phyloP scores from a whole-genome alignment of 2,888 invertebrate species.

The Dicyrtoma fusca region DNA sequence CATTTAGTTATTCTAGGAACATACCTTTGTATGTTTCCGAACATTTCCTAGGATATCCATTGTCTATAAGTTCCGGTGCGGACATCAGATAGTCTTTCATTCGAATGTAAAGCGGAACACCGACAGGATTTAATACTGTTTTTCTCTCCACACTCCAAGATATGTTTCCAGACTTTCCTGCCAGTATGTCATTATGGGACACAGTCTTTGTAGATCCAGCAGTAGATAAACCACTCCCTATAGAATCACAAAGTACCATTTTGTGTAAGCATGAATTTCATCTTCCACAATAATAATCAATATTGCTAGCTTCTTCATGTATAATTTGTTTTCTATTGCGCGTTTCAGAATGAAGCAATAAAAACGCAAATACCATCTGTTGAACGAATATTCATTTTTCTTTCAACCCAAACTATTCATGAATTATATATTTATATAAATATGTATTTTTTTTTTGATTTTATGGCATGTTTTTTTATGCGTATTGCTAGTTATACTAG shows the following conservation, averaged over 20 bases:
- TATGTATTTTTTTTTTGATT: neutral
- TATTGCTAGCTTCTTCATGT: too few species aligned
- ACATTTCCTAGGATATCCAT: slow-evolving; percentile 70
- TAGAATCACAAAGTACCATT: too few species aligned
- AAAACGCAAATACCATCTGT: too few species aligned
- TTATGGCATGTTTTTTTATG: neutral
- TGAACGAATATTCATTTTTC: too few species aligned
- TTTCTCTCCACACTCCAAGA: slow-evolving; percentile 61
- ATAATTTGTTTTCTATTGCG: too few species aligned
- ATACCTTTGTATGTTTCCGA: slow-evolving; percentile 31
- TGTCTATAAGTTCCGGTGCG: slow-evolving; percentile 67
- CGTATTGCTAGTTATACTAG: neutral
- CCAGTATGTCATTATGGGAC: slow-evolving; percentile 69
- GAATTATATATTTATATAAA: neutral
- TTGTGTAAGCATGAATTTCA: too few species aligned
- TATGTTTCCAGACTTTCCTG: slow-evolving; percentile 67
- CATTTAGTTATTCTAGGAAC: too few species aligned
- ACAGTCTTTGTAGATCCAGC: slow-evolving; percentile 60
- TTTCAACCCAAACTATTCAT: neutral
- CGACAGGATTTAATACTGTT: slow-evolving; percentile 60
- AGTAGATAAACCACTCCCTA: neutral
- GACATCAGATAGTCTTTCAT: slow-evolving; percentile 70
- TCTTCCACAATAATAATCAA: too few species aligned
- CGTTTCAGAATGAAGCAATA: too few species aligned
- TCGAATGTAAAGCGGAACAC: slow-evolving; percentile 64